Conservation (phyloP, 2,113 vertebrate species). For the Corythaeola cristata region DNA sequence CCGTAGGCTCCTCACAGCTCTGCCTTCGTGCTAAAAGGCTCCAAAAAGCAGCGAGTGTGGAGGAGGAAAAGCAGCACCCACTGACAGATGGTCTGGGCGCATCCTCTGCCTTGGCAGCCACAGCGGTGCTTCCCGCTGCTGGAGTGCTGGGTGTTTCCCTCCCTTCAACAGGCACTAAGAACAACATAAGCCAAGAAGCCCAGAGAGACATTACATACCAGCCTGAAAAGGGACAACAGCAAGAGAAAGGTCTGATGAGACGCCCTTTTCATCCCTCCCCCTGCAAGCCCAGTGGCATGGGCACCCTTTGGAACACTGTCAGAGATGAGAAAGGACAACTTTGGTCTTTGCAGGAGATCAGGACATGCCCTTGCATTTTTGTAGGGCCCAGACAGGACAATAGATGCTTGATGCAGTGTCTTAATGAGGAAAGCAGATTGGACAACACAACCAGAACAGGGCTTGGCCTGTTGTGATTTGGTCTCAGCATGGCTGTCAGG, state of each 20-base stretch:
- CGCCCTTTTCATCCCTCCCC: background rate
- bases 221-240: background rate
- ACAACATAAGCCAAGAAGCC: background rate
- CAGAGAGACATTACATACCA: fast-evolving
- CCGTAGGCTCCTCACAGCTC: background rate
- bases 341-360: background rate
- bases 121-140: background rate
- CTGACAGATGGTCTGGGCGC: background rate
- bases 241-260: background rate
- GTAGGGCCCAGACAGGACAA: background rate
- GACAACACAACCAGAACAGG: background rate
- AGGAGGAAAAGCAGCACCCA: background rate
- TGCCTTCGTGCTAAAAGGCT: background rate
- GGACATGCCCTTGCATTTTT: background rate
- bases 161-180: background rate
- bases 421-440: background rate
- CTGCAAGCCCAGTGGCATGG: background rate
- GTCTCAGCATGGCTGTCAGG: background rate
- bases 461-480: background rate
- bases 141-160: background rate
- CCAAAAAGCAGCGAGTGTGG: background rate
- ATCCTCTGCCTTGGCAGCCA: background rate
- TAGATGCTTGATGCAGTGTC: background rate
- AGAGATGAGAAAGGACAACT: background rate
- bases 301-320: background rate